Base-by-base conservation (phyloP, 2,113 vertebrate genomes). In the Mus pahari region DNA sequence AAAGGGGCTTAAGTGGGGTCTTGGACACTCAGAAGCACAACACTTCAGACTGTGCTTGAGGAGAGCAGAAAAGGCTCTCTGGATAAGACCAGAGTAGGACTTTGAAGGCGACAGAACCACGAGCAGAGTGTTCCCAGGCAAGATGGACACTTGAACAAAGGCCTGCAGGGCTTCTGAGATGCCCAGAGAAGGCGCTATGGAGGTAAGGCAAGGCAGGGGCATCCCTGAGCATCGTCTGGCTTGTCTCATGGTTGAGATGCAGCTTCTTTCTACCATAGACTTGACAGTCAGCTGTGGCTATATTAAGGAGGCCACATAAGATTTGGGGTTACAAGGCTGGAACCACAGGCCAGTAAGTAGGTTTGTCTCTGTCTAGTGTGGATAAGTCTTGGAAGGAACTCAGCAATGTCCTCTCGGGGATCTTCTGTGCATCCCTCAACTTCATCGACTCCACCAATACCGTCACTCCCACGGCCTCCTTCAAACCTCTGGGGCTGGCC, bases 371-470 rank as follows among this genome's bases (percentile, higher is more conserved):
- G 83, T 96, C 60, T 95, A 99, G 99, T 71, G 99, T 99, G 96
- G 99, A 99, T 95, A 98, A 98, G 94, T 99, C 99, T 26, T 99
- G 99, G 99, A 99, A 99, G 97, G 99, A 99, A 92, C 99, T 99
- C 94, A 99, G 99, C 62, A 99, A 99, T 55, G 99, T 99, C 95
- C 98, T 99, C 92, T 99, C 99, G 0, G 99, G 99, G 86, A 99
- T 99, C 98, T 99, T 99, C 98, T 99, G 99, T 78, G 99, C 99
- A 68, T 99, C 99, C 45, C 98, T 99, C 90, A 99, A 99, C 98
- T 99, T 99, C 98, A 99, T 99, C 82, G 99, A 99, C 97, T 99
- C 99, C 0, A 99, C 99, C 98, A 99, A 99, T 98, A 99, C 99
- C 0, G 99, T 99, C 73, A 99, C 98, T 94, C 99, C 99, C 79